Conservation (phyloP, 2,797 vertebrate genomes). For the Arctocebus calabarensis region DNA sequence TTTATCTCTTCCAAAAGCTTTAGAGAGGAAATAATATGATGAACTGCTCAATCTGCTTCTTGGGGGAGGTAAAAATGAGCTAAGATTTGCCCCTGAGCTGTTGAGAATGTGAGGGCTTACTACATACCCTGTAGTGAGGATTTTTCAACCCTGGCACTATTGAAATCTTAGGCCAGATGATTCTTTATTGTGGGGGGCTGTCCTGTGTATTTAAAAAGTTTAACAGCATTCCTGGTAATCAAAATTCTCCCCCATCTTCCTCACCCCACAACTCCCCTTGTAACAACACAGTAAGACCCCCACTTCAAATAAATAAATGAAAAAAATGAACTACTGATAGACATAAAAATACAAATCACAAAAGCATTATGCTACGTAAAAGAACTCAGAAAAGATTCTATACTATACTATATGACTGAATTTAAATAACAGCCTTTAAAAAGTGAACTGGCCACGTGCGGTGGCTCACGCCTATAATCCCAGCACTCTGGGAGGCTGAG, state of each 20-base stretch:
- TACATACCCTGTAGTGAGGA: neutral
- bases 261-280: neutral
- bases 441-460: neutral
- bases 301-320: neutral
- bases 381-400: neutral
- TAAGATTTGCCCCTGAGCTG: neutral
- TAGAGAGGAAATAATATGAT: constrained; percentile 11
- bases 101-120: neutral
- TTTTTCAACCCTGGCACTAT: neutral
- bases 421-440: neutral
- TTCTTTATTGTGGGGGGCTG: neutral
- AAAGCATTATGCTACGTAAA: neutral
- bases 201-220: neutral
- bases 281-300: neutral
- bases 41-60: neutral
- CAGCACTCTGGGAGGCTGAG: too few relatives aligned
- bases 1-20: constrained; percentile 54
- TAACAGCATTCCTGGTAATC: neutral
- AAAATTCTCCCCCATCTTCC: neutral
- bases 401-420: neutral
- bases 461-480: too few relatives aligned
- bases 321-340: constrained; percentile 29
- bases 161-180: neutral
- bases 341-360: constrained; percentile 2
- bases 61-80: neutral